Conservation (phyloP, 2,113 vertebrate species). For the Enhydra lutris region DNA sequence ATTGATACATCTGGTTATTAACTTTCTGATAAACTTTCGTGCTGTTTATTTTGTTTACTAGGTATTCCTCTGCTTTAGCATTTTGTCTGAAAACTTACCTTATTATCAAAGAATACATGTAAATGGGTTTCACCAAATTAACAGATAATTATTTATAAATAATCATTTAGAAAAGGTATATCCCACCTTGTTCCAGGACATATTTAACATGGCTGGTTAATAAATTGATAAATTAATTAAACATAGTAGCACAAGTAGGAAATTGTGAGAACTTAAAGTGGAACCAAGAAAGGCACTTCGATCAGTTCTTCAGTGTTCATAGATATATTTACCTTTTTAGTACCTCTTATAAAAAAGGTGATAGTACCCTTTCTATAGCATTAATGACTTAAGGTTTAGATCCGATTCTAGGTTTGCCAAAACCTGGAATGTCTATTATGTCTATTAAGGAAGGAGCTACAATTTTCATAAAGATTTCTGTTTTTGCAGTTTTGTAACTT, state of each 20-base stretch:
- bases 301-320: neutral
- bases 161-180: neutral
- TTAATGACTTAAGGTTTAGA: neutral
- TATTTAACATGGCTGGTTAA: slow-evolving; percentile 45
- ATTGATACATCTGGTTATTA: neutral
- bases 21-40: neutral
- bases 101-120: neutral
- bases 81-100: neutral
- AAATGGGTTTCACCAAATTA: neutral
- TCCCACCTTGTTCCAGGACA: slow-evolving; percentile 36
- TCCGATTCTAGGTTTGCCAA: slow-evolving; percentile 11
- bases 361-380: neutral
- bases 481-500: slow-evolving; percentile 18
- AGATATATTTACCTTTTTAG: neutral
- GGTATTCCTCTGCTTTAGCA: slow-evolving; percentile 1
- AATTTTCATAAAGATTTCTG: slow-evolving; percentile 21
- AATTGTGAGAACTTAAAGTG: neutral
- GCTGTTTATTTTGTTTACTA: slow-evolving; percentile 7
- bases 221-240: slow-evolving; percentile 3
- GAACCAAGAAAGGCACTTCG: neutral
- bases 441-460: neutral
- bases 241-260: neutral
- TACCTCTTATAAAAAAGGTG: neutral
- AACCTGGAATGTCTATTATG: neutral
- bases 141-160: slow-evolving; percentile 11